Evolutionary conservation across 2,888 invertebrate species (phyloP).

Genomic region (Ectobius pallidus): DNA sequence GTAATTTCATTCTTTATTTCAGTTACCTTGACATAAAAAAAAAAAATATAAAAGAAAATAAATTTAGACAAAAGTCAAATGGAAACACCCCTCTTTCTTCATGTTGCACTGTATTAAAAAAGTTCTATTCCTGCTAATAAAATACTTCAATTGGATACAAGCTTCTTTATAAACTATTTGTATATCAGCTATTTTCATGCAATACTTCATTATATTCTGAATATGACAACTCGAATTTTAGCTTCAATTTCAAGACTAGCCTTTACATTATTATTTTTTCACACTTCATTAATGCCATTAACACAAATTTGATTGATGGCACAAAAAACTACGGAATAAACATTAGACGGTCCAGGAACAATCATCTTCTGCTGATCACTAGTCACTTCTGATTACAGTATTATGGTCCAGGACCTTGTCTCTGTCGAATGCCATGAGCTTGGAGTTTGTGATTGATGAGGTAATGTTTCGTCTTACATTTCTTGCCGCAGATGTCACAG

Average conservation of each 20-base stretch:
- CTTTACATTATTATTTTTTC: neutral
- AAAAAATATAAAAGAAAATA: too few relatives aligned
- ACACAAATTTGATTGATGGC: neutral
- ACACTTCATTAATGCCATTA: neutral
- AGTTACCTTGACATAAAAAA: too few relatives aligned
- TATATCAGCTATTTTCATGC: too few relatives aligned
- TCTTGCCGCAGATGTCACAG: constrained; percentile 47
- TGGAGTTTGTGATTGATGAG: constrained; percentile 47
- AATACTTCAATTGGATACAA: too few relatives aligned
- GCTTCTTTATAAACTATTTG: too few relatives aligned
- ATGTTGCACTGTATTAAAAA: too few relatives aligned
- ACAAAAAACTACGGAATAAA: neutral
- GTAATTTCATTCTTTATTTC: too few relatives aligned
- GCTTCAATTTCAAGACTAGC: neutral
- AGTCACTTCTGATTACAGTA: neutral
- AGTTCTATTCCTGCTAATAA: too few relatives aligned
- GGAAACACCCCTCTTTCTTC: too few relatives aligned
- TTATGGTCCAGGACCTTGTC: constrained; percentile 35
- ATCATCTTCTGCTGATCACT: neutral
- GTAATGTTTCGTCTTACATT: constrained; percentile 47
- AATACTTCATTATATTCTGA: too few relatives aligned
- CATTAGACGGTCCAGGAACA: neutral
- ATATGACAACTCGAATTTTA: too few relatives aligned
- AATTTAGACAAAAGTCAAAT: too few relatives aligned
- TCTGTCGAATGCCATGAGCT: constrained; percentile 44